Conservation (phyloP, 2,797 vertebrate genomes). For the Mus caroli region DNA sequence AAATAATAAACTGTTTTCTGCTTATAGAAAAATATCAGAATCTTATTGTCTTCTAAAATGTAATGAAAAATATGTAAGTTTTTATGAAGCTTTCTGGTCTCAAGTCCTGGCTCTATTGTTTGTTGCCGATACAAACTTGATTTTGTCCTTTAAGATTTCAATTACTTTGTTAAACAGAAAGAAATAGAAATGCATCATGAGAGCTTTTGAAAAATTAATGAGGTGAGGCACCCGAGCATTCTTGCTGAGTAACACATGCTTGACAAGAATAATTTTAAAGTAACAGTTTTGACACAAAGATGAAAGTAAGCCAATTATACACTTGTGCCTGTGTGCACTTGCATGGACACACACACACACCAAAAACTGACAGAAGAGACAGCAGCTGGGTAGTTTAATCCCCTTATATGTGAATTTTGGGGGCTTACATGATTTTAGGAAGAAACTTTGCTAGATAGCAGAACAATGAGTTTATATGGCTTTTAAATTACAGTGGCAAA, state of each 20-base stretch:
- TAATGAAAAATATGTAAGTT: not conserved
- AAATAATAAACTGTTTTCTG: not conserved
- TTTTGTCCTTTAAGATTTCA: not conserved
- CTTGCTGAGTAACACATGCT: not conserved
- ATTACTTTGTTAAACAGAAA: constrained; percentile 56
- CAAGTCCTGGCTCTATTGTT: not conserved
- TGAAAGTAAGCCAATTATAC: not conserved
- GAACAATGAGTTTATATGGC: not conserved
- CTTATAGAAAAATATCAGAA: constrained; percentile 23
- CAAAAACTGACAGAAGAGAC: not conserved
- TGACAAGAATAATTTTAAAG: constrained; percentile 46
- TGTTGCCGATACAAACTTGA: not conserved
- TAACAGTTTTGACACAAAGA: not conserved
- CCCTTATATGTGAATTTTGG: not conserved
- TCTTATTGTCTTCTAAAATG: not conserved
- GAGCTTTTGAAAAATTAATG: constrained; percentile 40
- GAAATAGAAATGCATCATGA: constrained; percentile 30
- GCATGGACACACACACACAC: not conserved
- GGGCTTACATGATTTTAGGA: not conserved
- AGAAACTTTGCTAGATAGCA: constrained; percentile 1
- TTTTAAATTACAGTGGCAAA: constrained; percentile 21
- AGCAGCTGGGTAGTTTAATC: not conserved
- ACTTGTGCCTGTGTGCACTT: too few species aligned
- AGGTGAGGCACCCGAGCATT: not conserved
- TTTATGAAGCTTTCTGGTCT: not conserved